phyloP scores from a whole-genome alignment of 2,888 invertebrate genomes.

The Tiliacea aurago region DNA sequence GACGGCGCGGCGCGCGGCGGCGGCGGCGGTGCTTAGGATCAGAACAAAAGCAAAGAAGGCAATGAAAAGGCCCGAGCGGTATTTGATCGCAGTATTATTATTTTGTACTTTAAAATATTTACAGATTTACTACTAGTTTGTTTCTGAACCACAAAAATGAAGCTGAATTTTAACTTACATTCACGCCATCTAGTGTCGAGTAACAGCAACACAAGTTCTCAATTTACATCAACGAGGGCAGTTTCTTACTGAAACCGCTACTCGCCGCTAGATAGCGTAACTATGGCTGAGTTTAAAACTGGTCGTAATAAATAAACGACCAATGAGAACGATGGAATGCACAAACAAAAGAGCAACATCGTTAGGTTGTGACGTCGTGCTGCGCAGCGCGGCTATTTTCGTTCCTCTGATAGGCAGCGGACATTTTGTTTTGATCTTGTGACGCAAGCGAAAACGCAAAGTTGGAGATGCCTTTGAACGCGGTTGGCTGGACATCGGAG shows the following conservation, averaged over 20 bases:
- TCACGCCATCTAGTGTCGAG: constrained; percentile 60
- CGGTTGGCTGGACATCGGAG: constrained; percentile 83
- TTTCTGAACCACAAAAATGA: not conserved
- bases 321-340: constrained; percentile 73
- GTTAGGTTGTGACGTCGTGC: constrained; percentile 82
- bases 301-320: no score
- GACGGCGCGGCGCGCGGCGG: no score
- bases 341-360: constrained; percentile 68
- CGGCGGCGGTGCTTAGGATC: not conserved
- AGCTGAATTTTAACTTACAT: not conserved
- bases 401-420: constrained; percentile 85
- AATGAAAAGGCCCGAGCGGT: not conserved
- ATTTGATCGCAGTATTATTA: not conserved
- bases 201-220: constrained; percentile 5
- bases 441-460: constrained; percentile 70
- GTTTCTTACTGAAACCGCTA: constrained; percentile 11
- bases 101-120: no score
- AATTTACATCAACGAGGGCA: constrained; percentile 14
- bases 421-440: constrained; percentile 85
- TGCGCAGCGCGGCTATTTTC: constrained; percentile 86
- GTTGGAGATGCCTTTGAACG: constrained; percentile 85
- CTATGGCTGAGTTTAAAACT: not conserved
- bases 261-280: constrained; percentile 64
- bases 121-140: not conserved
- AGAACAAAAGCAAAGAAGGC: not conserved